Base-by-base conservation (phyloP, 2,797 vertebrate species). In the Phoeniculus purpureus region DNA sequence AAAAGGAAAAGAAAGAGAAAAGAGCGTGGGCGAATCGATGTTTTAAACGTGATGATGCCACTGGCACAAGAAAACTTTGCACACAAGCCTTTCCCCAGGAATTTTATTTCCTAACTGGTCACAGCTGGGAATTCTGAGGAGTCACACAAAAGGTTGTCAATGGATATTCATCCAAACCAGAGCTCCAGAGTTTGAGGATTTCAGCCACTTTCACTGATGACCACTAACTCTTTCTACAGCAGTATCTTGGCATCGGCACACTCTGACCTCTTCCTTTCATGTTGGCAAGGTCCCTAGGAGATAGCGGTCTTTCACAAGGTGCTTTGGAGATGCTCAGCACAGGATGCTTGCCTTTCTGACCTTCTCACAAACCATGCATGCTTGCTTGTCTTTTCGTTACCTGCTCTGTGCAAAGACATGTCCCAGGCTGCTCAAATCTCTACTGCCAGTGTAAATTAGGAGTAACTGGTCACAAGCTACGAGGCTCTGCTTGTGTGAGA, bases 381-480 rank as follows among this genome's bases (percentile, higher is more conserved):
- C 55, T 91, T 85, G 31, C 43, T 73, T 91, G 34, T 40, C 10
- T 68, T 95, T 72, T 85, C 32, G 16, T 77, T 85, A 32, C n/a
- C 32, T 58, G 8, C 60, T 71, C 25, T 34, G 25, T 75, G 87
- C 65, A 80, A 87, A 61, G 17, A 23, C 47, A 58, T 0, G 0
- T 29, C 54, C 5, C n/a, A 71, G 54, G 21, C 4, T 88, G 86
- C 62, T 51, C 43, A 27, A 92, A 59, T 56, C 23, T 80, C 54
- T 85, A 51, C 72, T 82, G 76, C 25, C 73, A 54, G 17, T 62
- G 70, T 62, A 85, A 82, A 72, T 87, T 83, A 81, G 62, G 31
- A 87, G 29, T 65, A 93, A 72, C 55, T 72, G 62, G 51, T 85
- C 68, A 90, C 68, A 90, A 87, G 21, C 59, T 58, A n/a, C 68